Conservation (phyloP, 1,140 invertebrate species). For the Panulirus ornatus region DNA sequence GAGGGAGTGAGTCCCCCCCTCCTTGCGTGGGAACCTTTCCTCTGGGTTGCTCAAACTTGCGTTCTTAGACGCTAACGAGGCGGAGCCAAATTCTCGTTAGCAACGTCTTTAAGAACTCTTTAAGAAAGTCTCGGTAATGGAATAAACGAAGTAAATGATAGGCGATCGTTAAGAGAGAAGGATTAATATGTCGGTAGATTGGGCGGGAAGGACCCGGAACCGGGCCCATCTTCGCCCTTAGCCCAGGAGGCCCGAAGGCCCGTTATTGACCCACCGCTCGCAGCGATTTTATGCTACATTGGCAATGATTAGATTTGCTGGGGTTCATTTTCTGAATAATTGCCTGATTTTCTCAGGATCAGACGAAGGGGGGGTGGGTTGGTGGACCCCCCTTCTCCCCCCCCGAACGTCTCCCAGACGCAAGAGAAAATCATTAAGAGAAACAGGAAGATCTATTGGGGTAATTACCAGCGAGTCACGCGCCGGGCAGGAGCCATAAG, state of each 20-base stretch:
- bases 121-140: constrained; percentile 49
- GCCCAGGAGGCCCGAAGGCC: background rate
- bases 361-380: background rate
- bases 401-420: background rate
- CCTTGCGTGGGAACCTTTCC: constrained; percentile 11
- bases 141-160: constrained; percentile 52
- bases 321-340: constrained; percentile 62
- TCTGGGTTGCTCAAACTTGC: constrained; percentile 47
- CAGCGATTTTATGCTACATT: constrained; percentile 46
- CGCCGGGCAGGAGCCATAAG: background rate
- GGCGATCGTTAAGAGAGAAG: constrained; percentile 52
- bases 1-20: background rate
- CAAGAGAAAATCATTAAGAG: background rate
- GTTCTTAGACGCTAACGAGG: constrained; percentile 39
- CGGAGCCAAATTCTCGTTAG: constrained; percentile 47
- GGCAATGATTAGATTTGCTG: constrained; percentile 49
- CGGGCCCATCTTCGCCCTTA: constrained; percentile 19
- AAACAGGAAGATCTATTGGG: background rate
- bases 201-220: background rate
- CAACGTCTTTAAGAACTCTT: constrained; percentile 43
- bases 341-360: constrained; percentile 43
- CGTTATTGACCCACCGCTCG: background rate
- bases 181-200: constrained; percentile 32
- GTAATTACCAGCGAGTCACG: background rate
- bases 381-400: background rate